Percentiles rank a stretch among this genome's conserved stretches.
Evolutionary conservation across 2,797 vertebrate genomes (phyloP).

Genomic region (Sebastes umbrosus): DNA sequence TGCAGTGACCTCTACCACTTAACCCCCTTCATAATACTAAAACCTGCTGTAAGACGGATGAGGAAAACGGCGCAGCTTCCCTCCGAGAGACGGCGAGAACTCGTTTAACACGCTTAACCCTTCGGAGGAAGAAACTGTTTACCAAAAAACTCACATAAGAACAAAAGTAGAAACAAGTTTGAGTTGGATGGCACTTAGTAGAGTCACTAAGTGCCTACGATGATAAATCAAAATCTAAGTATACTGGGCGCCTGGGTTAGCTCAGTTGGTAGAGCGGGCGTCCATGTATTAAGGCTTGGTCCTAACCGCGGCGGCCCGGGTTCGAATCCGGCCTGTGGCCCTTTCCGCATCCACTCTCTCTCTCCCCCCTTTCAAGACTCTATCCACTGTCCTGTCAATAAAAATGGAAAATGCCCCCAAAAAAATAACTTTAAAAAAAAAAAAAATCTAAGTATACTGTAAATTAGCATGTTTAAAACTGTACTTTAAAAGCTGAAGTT

Average conservation of each 20-base stretch:
- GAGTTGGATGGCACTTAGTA: neutral
- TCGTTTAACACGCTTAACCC: neutral
- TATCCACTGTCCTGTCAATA: too few species aligned
- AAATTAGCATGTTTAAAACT: neutral
- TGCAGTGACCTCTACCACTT: constrained; percentile 36
- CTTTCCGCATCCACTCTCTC: too few species aligned
- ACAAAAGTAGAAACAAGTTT: neutral
- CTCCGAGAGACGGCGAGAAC: constrained; percentile 8
- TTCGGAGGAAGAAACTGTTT: neutral
- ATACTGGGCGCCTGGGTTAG: too few species aligned
- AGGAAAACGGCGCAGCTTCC: neutral
- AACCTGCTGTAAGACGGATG: constrained; percentile 11
- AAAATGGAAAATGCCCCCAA: too few species aligned
- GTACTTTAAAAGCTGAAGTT: neutral
- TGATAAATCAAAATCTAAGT: neutral
- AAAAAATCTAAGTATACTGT: too few species aligned
- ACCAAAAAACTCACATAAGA: neutral
- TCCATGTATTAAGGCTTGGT: too few species aligned
- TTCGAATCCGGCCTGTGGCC: too few species aligned
- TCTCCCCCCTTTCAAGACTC: too few species aligned
- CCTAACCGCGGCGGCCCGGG: too few species aligned
- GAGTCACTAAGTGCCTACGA: neutral
- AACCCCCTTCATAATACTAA: constrained; percentile 16
- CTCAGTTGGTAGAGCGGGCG: too few species aligned
- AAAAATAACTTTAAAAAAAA: too few species aligned